phyloP scores from a whole-genome alignment of 2,113 vertebrate genomes.

The Calidris pygmaea region DNA sequence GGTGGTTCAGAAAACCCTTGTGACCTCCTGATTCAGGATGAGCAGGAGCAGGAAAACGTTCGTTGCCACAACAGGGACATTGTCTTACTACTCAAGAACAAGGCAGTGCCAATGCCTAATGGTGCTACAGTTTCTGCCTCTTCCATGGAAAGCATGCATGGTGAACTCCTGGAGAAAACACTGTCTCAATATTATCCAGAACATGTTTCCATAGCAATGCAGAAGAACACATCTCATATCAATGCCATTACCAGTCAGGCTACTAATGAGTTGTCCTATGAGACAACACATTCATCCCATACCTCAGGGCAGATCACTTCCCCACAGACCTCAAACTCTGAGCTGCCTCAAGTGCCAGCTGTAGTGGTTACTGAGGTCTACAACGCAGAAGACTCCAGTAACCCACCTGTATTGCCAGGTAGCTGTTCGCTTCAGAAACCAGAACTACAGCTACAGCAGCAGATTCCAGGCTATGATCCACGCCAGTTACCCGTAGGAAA shows the following conservation, averaged over 20 bases:
- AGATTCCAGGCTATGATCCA: slow-evolving; percentile 60
- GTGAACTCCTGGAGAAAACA: slow-evolving; percentile 88
- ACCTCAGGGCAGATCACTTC: slow-evolving; percentile 90
- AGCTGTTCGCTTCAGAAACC: slow-evolving; percentile 71
- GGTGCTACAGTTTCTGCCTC: slow-evolving; percentile 89
- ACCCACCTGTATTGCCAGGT: slow-evolving; percentile 74
- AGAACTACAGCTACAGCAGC: slow-evolving; percentile 73
- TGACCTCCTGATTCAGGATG: slow-evolving; percentile 68
- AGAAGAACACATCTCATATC: slow-evolving; percentile 83
- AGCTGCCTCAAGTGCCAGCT: slow-evolving; percentile 82
- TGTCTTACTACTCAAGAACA: slow-evolving; percentile 82
- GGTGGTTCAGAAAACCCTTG: slow-evolving; percentile 63
- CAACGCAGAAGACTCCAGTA: slow-evolving; percentile 72
- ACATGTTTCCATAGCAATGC: slow-evolving; percentile 85
- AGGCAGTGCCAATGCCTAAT: slow-evolving; percentile 85
- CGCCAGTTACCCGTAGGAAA: slow-evolving; percentile 63
- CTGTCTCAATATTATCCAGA: slow-evolving; percentile 90
- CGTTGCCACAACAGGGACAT: slow-evolving; percentile 81
- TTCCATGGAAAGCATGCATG: slow-evolving; percentile 84
- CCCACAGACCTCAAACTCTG: slow-evolving; percentile 80
- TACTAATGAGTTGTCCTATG: slow-evolving; percentile 77
- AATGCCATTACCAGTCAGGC: slow-evolving; percentile 80
- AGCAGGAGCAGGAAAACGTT: slow-evolving; percentile 77
- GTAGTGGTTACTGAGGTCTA: slow-evolving; percentile 73
- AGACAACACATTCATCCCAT: slow-evolving; percentile 81